Base-by-base conservation (phyloP, 2,888 invertebrate species). In the Nephrotoma flavescens region DNA sequence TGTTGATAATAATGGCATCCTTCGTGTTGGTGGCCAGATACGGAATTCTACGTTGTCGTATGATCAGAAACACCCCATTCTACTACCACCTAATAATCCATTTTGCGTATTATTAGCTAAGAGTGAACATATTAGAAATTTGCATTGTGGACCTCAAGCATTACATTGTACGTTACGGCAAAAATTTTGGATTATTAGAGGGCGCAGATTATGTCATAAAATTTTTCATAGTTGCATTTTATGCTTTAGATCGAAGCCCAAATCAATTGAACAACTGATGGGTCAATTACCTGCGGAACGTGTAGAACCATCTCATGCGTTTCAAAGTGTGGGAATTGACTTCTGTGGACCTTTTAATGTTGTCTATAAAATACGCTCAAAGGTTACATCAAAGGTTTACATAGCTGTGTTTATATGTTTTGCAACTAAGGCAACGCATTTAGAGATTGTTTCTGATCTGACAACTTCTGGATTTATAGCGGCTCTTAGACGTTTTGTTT, bases 341-440 rank as follows among this genome's bases (percentile, higher is more conserved):
- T 87, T 86, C 7, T 87, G 86, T 19, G 87, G 88, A 15, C 88
- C 88, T 7, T 87, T 88, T 87, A 86, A 86, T 57, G 87, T 87
- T 57, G 86, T 86, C 31, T 87, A 87, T 71, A 87, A 87, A 41
- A 85, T 87, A 4, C 86, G 83, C 41, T 86, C 86, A 42, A 87
- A 87, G 86, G 86, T 47, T 47, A 47, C 47, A 12, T 47, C 47
- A 9, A 47, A 47, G 0, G 47, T 12, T 12, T 47, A 12, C 7
- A 47, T 12, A 12, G 47, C 47, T 7, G 47, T 47, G 0, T 47
- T 47, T 12, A 47, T 47, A 47, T 47, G 12, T 47, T 47, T 47
- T 47, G 47, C 47, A 0, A 47, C 47, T 47, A 12, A 12, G 12
- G 47, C 47, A 47, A 47, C 47, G 4, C 9, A 47, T 47, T 47